Conservation (phyloP, 2,888 invertebrate genomes). For the Watsonalla binaria region DNA sequence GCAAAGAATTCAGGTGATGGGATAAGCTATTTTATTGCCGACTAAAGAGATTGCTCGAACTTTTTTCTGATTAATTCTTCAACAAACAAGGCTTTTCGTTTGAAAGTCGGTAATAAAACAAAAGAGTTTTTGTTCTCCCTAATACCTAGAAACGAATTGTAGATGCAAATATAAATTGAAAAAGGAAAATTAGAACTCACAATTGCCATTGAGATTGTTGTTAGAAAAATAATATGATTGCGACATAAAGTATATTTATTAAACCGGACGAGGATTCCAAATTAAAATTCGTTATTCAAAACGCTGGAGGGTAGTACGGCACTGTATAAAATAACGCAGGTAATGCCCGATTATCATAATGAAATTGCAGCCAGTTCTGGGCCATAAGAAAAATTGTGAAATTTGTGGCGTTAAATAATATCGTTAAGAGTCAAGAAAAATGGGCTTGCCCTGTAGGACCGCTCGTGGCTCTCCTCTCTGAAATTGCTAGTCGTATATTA, state of each 20-base stretch:
- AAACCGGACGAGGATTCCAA: constrained; percentile 17
- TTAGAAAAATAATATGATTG: background rate
- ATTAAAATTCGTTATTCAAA: constrained; percentile 39
- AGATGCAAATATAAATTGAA: background rate
- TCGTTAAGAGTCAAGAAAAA: constrained; percentile 73
- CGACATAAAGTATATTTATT: constrained; percentile 24
- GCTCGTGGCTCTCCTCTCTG: constrained; percentile 47
- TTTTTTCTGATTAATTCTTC: background rate
- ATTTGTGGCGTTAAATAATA: constrained; percentile 77
- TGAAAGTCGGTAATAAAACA: background rate
- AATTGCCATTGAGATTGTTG: background rate
- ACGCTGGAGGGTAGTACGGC: constrained; percentile 27
- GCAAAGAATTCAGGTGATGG: background rate
- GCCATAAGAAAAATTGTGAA: constrained; percentile 67
- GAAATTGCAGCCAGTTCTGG: constrained; percentile 64
- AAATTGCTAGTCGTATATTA: constrained; percentile 78
- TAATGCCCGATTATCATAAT: constrained; percentile 73
- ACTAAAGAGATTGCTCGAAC: background rate
- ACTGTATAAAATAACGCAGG: constrained; percentile 46
- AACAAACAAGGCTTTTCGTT: background rate
- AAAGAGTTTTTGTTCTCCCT: background rate
- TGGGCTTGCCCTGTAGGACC: constrained; percentile 60
- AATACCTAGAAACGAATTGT: background rate
- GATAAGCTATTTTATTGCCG: background rate
- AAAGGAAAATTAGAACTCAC: background rate